A percentile compares a stretch with the other conserved stretches of the same genome.
Evolutionary conservation across 2,797 vertebrate genomes (phyloP).

Genomic region (Glyptemys insculpta): DNA sequence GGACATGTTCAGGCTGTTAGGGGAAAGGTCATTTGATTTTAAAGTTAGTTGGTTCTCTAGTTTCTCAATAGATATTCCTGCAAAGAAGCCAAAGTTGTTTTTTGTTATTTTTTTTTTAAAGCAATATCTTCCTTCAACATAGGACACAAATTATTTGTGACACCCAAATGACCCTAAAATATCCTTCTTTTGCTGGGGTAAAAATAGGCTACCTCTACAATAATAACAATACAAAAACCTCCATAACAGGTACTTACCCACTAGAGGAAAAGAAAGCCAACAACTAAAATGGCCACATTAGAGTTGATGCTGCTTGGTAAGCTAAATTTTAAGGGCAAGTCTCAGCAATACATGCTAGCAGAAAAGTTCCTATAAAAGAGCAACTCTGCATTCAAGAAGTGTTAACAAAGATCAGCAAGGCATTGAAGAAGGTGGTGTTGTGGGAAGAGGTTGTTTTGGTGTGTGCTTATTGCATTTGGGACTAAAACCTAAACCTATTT

Average conservation of each 20-base stretch:
- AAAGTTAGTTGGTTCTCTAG: neutral
- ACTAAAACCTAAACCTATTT: neutral
- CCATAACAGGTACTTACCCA: neutral
- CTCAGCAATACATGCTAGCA: neutral
- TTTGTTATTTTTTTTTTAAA: neutral
- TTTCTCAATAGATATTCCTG: neutral
- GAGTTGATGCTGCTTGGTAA: accelerated
- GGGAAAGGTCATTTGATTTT: neutral
- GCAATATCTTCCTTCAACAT: neutral
- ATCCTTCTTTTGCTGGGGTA: neutral
- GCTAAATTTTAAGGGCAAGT: neutral
- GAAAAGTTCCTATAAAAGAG: neutral
- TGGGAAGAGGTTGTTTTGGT: neutral
- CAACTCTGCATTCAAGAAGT: accelerated
- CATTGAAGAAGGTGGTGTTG: accelerated
- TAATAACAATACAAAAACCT: neutral
- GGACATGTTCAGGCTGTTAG: neutral
- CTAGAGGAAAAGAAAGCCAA: neutral
- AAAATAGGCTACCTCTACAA: neutral
- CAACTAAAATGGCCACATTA: neutral
- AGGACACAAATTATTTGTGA: neutral
- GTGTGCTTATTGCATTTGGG: neutral
- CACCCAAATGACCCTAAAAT: neutral
- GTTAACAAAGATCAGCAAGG: neutral
- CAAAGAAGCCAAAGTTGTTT: neutral